Conservation (phyloP, 2,888 invertebrate genomes). For the Athripsodes cinereus region DNA sequence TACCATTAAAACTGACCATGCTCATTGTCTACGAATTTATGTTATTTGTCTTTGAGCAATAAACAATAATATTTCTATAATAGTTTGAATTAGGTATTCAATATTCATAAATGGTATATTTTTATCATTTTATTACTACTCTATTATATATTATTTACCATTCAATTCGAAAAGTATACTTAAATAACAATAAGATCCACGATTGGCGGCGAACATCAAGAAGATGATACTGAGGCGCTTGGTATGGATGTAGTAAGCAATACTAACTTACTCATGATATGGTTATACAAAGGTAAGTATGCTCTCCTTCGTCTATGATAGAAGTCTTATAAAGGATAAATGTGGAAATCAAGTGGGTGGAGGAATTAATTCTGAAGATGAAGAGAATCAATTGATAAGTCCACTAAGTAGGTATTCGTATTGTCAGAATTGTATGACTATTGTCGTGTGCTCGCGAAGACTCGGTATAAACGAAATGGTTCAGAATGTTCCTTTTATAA, state of each 20-base stretch:
- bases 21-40: neutral
- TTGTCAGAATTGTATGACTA: slow-evolving; percentile 20
- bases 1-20: too few relatives aligned
- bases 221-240: neutral
- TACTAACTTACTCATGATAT: too few relatives aligned
- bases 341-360: too few relatives aligned
- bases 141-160: too few relatives aligned
- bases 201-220: neutral
- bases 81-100: neutral
- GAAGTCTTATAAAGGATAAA: too few relatives aligned
- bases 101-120: neutral
- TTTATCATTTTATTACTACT: neutral
- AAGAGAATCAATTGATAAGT: slow-evolving; percentile 25
- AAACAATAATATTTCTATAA: neutral
- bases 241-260: too few relatives aligned
- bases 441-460: slow-evolving; percentile 21
- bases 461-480: too few relatives aligned
- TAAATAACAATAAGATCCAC: neutral
- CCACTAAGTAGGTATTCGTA: too few relatives aligned
- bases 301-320: too few relatives aligned
- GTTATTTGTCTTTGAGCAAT: neutral
- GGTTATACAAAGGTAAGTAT: too few relatives aligned
- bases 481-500: too few relatives aligned
- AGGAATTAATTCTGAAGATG: slow-evolving; percentile 3
- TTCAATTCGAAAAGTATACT: too few relatives aligned